phyloP scores from a whole-genome alignment of 1,140 invertebrate species.

The Drosophila saltans region DNA sequence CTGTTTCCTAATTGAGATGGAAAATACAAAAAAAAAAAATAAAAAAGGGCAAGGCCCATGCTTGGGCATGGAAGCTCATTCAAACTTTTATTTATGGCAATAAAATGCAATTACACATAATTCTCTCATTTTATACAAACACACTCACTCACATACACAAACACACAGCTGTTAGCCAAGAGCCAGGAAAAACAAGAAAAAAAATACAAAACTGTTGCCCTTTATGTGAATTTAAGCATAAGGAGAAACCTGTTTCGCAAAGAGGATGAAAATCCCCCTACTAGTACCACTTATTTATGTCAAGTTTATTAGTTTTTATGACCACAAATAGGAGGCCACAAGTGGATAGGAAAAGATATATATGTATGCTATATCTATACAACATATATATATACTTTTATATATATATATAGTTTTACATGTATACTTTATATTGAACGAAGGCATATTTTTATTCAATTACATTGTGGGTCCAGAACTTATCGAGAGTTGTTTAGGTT shows the following conservation, averaged over 20 bases:
- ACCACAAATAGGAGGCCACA: conserved; percentile 29
- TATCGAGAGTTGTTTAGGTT: conserved; percentile 55
- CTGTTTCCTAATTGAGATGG: conserved; percentile 70
- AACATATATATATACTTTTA: neutral
- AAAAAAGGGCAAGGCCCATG: conserved; percentile 8
- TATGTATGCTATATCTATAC: conserved; percentile 19
- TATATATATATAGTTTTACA: neutral
- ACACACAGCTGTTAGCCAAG: conserved; percentile 18
- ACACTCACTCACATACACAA: conserved; percentile 6
- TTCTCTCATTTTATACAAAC: conserved; percentile 40
- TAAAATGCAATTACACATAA: conserved; percentile 76
- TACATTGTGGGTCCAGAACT: conserved; percentile 48
- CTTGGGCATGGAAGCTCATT: conserved; percentile 12
- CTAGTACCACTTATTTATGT: conserved; percentile 53
- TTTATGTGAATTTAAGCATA: conserved; percentile 1
- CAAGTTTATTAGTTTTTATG: conserved; percentile 67
- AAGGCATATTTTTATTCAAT: conserved; percentile 64
- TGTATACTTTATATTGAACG: conserved; percentile 36
- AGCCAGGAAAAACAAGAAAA: neutral
- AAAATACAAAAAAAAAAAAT: conserved; percentile 10
- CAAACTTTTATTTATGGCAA: conserved; percentile 69
- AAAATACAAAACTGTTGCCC: conserved; percentile 23
- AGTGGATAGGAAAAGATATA: conserved; percentile 18
- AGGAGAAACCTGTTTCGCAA: conserved; percentile 16
- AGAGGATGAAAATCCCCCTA: neutral